phyloP scores from a whole-genome alignment of 2,888 invertebrate species.

The Tipula vernalis region DNA sequence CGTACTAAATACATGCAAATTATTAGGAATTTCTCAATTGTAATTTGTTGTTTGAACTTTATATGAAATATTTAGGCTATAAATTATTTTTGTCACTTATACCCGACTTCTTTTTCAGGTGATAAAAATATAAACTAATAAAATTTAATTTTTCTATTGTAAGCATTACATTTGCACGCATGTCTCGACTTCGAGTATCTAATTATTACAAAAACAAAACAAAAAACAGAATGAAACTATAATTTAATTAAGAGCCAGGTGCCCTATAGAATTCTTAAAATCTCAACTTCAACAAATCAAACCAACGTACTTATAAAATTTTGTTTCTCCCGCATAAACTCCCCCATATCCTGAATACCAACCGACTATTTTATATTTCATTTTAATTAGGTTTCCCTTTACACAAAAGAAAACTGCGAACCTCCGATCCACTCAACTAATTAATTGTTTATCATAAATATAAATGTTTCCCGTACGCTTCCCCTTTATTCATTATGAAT shows the following conservation, averaged over 20 bases:
- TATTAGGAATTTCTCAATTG: no score
- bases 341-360: not conserved
- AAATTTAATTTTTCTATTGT: not conserved
- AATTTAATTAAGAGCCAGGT: not conserved
- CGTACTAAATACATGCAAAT: no score
- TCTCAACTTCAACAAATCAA: not conserved
- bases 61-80: no score
- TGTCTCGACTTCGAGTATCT: not conserved
- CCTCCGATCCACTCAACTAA: not conserved
- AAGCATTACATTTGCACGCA: not conserved
- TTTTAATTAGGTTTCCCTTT: not conserved
- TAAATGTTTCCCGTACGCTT: not conserved
- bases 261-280: slow-evolving; percentile 4
- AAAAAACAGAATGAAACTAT: not conserved
- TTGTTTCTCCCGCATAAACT: not conserved
- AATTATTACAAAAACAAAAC: not conserved
- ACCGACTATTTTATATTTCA: not conserved
- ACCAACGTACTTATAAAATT: not conserved
- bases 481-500: not conserved
- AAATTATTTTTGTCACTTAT: not conserved
- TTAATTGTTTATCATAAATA: slow-evolving; percentile 8
- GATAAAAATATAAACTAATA: not conserved
- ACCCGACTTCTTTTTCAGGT: not conserved
- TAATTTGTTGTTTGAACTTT: no score
- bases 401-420: not conserved